A percentile compares a stretch with the other conserved stretches of the same genome.
phyloP scores from a whole-genome alignment of 2,888 invertebrate species.

The Tetragonisca angustula region DNA sequence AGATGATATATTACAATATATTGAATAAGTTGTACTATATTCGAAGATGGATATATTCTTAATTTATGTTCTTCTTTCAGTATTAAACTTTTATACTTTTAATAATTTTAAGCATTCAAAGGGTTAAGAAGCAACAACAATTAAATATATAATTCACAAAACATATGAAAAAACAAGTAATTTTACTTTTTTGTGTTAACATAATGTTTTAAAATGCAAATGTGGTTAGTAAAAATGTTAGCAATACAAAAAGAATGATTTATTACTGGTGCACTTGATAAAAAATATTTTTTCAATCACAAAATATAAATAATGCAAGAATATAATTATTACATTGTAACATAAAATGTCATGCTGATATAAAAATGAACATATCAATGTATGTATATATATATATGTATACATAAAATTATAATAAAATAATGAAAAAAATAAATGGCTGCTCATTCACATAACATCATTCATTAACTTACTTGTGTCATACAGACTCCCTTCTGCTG shows the following conservation, averaged over 20 bases:
- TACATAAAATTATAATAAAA: conserved; percentile 43
- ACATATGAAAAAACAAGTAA: not conserved
- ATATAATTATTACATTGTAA: not conserved
- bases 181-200: not conserved
- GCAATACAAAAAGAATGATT: conserved; percentile 5
- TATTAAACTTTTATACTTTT: no score
- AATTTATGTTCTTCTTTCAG: no score
- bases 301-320: conserved; percentile 25
- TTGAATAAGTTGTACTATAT: no score
- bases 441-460: conserved; percentile 77
- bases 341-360: conserved; percentile 39
- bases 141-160: not conserved
- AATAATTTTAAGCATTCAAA: no score
- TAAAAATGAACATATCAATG: conserved; percentile 7
- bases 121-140: conserved; percentile 5
- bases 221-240: conserved; percentile 21
- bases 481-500: conserved; percentile 81
- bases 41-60: no score
- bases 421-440: conserved; percentile 42
- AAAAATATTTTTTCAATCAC: not conserved
- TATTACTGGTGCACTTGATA: conserved; percentile 13
- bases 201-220: conserved; percentile 24
- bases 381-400: conserved; percentile 13
- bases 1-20: no score
- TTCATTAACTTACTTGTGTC: conserved; percentile 82